phyloP scores from a whole-genome alignment of 2,113 vertebrate species.

The Cettia cetti region DNA sequence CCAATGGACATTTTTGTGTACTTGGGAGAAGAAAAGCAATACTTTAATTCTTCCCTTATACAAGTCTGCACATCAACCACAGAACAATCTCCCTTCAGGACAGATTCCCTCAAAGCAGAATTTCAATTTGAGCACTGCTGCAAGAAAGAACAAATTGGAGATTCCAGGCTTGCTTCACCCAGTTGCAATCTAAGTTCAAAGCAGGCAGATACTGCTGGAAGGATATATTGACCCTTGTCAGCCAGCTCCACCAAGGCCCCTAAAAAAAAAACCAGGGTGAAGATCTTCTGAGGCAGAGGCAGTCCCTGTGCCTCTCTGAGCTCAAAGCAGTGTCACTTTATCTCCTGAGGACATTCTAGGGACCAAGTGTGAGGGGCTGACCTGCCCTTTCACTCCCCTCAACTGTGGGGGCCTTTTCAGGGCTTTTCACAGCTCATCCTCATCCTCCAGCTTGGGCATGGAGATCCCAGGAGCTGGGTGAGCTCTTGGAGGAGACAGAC shows the following conservation, averaged over 20 bases:
- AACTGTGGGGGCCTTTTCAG: rapidly evolving
- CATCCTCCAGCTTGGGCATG: neutral
- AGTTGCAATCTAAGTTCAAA: neutral
- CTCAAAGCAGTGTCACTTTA: neutral
- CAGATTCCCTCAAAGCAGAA: neutral
- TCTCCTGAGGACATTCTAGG: neutral
- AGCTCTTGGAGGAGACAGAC: neutral
- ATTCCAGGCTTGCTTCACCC: neutral
- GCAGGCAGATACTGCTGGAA: neutral
- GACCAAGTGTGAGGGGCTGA: neutral
- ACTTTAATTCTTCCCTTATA: neutral
- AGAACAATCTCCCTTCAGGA: neutral
- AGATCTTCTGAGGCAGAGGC: neutral
- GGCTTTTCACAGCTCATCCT: neutral
- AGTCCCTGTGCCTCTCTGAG: neutral
- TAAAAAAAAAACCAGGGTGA: neutral
- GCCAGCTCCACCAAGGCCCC: neutral
- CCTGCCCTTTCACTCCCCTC: neutral
- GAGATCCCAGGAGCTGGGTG: neutral
- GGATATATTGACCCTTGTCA: neutral
- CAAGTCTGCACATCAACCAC: neutral
- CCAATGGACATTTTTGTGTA: neutral
- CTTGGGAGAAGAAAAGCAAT: neutral
- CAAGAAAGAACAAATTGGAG: neutral
- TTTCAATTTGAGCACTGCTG: neutral